Evolutionary conservation across 1,140 invertebrate species (phyloP), one percentile per base, ranked within the genome.

Genomic region (Dendrolimus kikuchii): DNA sequence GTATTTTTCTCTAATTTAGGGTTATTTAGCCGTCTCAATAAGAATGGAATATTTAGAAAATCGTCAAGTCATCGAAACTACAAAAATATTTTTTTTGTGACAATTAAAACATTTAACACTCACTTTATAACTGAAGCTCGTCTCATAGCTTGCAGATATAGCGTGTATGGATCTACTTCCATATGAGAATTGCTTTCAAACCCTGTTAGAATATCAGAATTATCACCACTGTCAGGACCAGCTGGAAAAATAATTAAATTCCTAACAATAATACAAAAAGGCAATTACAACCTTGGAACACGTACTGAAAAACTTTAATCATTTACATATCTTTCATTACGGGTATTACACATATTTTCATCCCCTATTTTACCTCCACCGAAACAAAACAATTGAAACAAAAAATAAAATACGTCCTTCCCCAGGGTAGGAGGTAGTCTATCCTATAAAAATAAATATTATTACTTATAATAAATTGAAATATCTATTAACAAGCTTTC

Each of bases 131-230:
- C 68, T 43, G 62, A 59, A 10, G 68, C 69, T 9, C 74, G 55
- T 51, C 76, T 75, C 37, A 57, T 63, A 4, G 71, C 62, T 43
- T 79, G 68, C 2, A 81, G 42, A 36, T 77, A 70, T 6, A 81
- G 62, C 0, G 68, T 60, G n/a, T 60, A 4, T 0, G 74, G 75
- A 41, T 81, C 76, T 5, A 81, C 49, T 7, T 77, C 74, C 0
- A 78, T 56, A 4, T 57, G 55, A 1, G 79, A 84, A 41, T 82
- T 69, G 54, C 79, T 84, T 39, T 82, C 77, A 5, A 77, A 39
- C 0, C 73, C 81, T 5, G 81, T 76, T 62, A 84, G 62, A 4
- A 81, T 55, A 38, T 82, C 81, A 7, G 79, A 81, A 1, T 73
- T 51, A 0, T 66, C 75, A 0, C 73, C 77, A 45, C 72, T 77